Conservation (phyloP, 2,797 vertebrate genomes). For the Enteromius argenteus region DNA sequence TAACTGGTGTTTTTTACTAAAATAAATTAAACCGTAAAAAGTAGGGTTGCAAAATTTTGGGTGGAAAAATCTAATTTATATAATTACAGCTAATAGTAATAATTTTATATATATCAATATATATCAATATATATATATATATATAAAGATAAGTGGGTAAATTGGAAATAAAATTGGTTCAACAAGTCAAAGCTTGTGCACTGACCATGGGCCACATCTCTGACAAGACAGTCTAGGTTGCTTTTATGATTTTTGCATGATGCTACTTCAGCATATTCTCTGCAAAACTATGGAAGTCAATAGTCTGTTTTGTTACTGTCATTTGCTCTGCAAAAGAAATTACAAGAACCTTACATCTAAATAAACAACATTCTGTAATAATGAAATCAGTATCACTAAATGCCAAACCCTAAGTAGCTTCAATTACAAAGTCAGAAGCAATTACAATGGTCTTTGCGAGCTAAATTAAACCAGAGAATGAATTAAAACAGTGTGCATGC, state of each 20-base stretch:
- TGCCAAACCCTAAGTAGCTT: not conserved
- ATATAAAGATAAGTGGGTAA: not conserved
- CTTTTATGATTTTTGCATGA: not conserved
- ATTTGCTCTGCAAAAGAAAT: not conserved
- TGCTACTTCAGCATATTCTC: not conserved
- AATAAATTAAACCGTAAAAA: not conserved
- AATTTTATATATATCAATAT: not conserved
- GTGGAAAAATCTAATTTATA: not conserved
- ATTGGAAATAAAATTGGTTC: not conserved
- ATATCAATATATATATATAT: too few species aligned
- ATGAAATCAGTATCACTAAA: not conserved
- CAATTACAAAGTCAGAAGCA: not conserved
- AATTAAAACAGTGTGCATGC: conserved; percentile 1
- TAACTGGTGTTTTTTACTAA: not conserved
- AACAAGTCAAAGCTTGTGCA: not conserved
- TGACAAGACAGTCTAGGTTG: not conserved
- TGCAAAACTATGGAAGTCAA: not conserved
- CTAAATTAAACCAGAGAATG: not conserved
- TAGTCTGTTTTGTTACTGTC: not conserved
- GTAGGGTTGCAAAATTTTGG: not conserved
- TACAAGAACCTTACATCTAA: not conserved
- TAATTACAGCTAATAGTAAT: not conserved
- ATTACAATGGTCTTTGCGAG: not conserved
- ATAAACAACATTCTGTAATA: not conserved
- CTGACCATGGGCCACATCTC: not conserved